Base-by-base conservation (phyloP, 2,797 vertebrate genomes). In the Salarias fasciatus region DNA sequence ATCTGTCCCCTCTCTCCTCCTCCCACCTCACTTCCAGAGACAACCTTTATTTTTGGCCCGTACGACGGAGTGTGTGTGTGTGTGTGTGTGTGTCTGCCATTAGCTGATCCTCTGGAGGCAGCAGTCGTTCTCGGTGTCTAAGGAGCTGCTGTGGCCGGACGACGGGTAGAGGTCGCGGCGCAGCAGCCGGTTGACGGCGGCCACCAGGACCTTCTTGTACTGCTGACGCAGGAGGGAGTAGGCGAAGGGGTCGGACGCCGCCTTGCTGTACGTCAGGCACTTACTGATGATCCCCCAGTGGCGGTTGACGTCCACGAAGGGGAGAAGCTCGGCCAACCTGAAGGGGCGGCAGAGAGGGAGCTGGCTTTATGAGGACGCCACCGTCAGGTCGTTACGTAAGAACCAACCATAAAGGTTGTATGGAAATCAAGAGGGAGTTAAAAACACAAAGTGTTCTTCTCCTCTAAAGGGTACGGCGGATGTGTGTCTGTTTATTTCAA, bases 201-300 rank as follows among this genome's bases (percentile, higher is more conserved):
- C 81, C 55, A 95, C 91, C 85, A 95, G 84, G 70, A 94, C 95
- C 79, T 94, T 95, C 85, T 86, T 94, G 92, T 94, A 94, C 86
- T 94, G 94, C 80, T 93, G 93, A 60, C 93, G 92, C 48, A 96
- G 89, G 70, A 94, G 93, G 8, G 94, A 95, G 85, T 94, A 95
- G 71, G 95, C 92, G 59, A 94, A 94, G 0, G 93, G 94, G 82
- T 94, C 91, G 1, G 92, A 94, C 4, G 88, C 95, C 53, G 92
- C 94, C 92, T 95, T 94, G 92, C 95, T 93, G 85, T 94, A 95
- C 58, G 95, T 93, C 83, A 94, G 94, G 92, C 93, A 94, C 93
- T 95, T 95, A 85, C 92, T 95, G 91, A 94, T 84, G 85, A 95
- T 90, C 66, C 94, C 95, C 95, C 95, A 95, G 90, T 92, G 93